Conservation (phyloP, 1,140 invertebrate species). For the Sarcophaga bullata region DNA sequence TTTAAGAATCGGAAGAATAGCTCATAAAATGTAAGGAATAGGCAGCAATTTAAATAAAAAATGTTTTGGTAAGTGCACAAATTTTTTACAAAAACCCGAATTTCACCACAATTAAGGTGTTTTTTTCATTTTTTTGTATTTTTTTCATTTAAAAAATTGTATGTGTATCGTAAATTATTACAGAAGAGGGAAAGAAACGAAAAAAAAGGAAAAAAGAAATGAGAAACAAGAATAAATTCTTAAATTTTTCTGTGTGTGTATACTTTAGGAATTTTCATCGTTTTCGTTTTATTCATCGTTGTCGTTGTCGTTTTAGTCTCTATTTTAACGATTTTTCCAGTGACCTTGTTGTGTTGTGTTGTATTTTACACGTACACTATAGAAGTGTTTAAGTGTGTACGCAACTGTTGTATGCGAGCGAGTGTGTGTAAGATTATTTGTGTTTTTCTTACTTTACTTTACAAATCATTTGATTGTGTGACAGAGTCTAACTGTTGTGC, state of each 20-base stretch:
- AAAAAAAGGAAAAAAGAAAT: slow-evolving; percentile 11
- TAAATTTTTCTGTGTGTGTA: slow-evolving; percentile 50
- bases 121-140: background rate
- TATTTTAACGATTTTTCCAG: slow-evolving; percentile 65
- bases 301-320: background rate
- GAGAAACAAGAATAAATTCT: slow-evolving; percentile 22
- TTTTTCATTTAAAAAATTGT: background rate
- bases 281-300: background rate
- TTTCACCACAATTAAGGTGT: slow-evolving; percentile 2
- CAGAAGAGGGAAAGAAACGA: background rate
- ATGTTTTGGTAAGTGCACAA: background rate
- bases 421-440: background rate
- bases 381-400: background rate
- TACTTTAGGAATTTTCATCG: slow-evolving; percentile 47
- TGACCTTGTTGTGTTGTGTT: slow-evolving; percentile 64
- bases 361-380: background rate
- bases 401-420: background rate
- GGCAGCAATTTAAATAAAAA: slow-evolving; percentile 6
- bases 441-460: slow-evolving; percentile 11
- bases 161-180: background rate
- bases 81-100: slow-evolving; percentile 18
- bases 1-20: background rate
- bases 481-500: background rate
- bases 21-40: slow-evolving; percentile 15
- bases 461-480: background rate